Evolutionary conservation across 2,113 vertebrate species (phyloP).

Genomic region (Corvus moneduloides): DNA sequence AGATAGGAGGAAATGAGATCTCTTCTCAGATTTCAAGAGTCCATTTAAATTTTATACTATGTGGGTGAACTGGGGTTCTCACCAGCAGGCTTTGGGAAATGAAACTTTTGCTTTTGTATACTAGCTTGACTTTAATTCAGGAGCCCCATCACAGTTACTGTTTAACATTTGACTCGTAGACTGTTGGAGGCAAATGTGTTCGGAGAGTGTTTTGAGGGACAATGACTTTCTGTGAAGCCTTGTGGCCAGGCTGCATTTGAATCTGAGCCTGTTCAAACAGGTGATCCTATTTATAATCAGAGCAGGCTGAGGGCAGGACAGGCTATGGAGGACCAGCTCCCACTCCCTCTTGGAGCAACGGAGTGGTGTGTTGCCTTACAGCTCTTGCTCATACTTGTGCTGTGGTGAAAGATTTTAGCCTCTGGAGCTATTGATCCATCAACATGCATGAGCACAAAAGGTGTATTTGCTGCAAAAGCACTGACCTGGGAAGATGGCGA

Average conservation of each 20-base stretch:
- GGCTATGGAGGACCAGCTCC: neutral
- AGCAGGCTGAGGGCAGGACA: neutral
- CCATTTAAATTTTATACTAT: conserved; percentile 17
- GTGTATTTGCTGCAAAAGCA: neutral
- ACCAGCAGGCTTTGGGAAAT: neutral
- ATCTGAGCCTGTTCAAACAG: neutral
- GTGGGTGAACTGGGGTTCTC: neutral
- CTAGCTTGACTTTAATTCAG: neutral
- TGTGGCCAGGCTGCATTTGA: neutral
- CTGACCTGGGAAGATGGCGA: neutral
- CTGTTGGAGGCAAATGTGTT: neutral
- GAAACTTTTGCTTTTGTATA: neutral
- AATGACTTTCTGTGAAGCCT: neutral
- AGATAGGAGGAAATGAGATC: conserved; percentile 59
- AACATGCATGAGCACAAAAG: neutral
- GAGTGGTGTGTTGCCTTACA: neutral
- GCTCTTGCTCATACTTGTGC: neutral
- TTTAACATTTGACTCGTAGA: neutral
- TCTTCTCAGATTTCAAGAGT: conserved; percentile 47
- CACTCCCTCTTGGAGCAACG: neutral
- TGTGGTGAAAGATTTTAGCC: neutral
- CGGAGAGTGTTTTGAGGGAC: neutral
- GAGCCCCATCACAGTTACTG: neutral
- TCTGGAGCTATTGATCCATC: neutral
- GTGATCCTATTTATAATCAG: neutral